Percentiles rank a stretch among this genome's conserved stretches.
Evolutionary conservation across 2,113 vertebrate genomes (phyloP).

Genomic region (Willisornis vidua): DNA sequence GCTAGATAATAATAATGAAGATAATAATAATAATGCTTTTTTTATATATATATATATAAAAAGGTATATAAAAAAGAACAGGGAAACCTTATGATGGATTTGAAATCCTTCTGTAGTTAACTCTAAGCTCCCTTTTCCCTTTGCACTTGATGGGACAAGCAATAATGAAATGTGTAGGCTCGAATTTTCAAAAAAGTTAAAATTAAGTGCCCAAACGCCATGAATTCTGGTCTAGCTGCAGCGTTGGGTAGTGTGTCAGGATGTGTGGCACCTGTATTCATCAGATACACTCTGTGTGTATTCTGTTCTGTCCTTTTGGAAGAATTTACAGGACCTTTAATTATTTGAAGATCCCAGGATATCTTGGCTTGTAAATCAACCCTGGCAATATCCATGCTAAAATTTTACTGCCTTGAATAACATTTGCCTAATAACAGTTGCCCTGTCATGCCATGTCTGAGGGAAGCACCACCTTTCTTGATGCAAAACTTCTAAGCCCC

Average conservation of each 20-base stretch:
- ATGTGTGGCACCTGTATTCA: background rate
- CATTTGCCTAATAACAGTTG: background rate
- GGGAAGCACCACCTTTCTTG: background rate
- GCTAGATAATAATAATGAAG: slow-evolving; percentile 45
- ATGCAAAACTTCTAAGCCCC: background rate
- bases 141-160: slow-evolving; percentile 40
- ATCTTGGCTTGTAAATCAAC: background rate
- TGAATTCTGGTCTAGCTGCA: background rate
- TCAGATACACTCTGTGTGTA: background rate
- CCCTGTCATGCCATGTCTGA: background rate
- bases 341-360: background rate
- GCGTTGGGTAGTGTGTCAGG: background rate
- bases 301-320: background rate
- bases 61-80: background rate
- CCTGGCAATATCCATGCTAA: background rate
- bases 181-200: background rate
- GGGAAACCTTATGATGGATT: slow-evolving; percentile 14
- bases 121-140: slow-evolving; percentile 3
- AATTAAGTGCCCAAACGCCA: slow-evolving; percentile 25
- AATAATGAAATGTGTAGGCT: slow-evolving; percentile 37
- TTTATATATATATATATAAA: background rate
- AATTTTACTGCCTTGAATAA: slow-evolving; percentile 1
- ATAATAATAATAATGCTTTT: slow-evolving; percentile 38
- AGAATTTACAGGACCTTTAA: slow-evolving; percentile 9
- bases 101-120: slow-evolving; percentile 6